Conservation (phyloP, 2,113 vertebrate species). For the Ptilorrhoa leucosticta region DNA sequence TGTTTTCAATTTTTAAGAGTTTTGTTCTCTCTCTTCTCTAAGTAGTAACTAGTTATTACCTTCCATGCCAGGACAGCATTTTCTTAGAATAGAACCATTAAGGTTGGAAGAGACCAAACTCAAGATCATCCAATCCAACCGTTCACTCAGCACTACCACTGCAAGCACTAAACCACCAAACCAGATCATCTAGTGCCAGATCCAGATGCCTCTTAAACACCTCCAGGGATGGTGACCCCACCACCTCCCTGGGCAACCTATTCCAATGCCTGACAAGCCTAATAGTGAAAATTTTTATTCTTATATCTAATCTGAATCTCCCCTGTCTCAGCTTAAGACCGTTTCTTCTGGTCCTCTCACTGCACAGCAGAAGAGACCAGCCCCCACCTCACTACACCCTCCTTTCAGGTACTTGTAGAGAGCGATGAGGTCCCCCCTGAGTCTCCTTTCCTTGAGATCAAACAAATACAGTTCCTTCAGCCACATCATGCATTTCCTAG, state of each 20-base stretch:
- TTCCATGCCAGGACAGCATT: not conserved
- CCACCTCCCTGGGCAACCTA: not conserved
- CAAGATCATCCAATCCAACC: not conserved
- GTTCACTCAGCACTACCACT: not conserved
- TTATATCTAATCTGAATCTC: not conserved
- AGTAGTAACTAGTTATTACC: not conserved
- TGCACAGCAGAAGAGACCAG: accelerated
- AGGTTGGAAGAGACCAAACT: not conserved
- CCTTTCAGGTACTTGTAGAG: not conserved
- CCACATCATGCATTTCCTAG: not conserved
- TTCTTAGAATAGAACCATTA: not conserved
- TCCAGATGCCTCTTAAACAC: not conserved
- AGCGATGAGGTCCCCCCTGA: accelerated
- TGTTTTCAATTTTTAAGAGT: not conserved
- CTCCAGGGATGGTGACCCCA: not conserved
- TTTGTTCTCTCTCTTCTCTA: not conserved
- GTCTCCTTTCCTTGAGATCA: not conserved
- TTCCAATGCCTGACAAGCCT: too few relatives aligned
- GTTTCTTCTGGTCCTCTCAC: not conserved
- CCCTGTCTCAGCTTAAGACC: accelerated
- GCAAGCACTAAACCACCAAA: not conserved
- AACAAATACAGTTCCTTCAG: not conserved
- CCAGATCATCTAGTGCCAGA: not conserved
- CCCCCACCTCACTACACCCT: accelerated
- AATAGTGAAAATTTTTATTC: not conserved